These are phyloP conservation scores for Leptinotarsa defecta DNA, from an alignment of 1,140 invertebrate species.

Conservation along the genomic window DNA sequence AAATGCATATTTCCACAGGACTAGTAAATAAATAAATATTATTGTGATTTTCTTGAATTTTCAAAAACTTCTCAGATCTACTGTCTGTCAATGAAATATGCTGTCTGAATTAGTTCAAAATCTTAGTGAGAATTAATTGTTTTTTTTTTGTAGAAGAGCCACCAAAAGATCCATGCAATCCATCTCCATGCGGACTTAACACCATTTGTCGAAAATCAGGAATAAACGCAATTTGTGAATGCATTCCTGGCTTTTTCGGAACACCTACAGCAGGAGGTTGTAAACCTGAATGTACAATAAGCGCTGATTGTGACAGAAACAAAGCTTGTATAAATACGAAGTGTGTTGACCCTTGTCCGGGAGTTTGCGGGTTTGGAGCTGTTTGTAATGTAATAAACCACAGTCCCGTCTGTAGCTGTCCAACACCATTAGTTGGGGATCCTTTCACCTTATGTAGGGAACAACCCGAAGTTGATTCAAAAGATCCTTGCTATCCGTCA, in stretches of 20 bases:
- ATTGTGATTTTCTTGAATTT: no score
- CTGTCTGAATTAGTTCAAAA: no score
- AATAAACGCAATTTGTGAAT: conserved; percentile 71
- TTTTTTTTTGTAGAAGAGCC: conserved; percentile 43
- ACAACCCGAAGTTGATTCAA: conserved; percentile 55
- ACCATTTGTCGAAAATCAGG: conserved; percentile 68
- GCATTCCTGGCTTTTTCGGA: conserved; percentile 69
- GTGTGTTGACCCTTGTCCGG: conserved; percentile 76
- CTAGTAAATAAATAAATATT: no score
- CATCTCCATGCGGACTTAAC: conserved; percentile 76
- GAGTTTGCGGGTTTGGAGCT: conserved; percentile 71
- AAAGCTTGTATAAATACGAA: conserved; percentile 74
- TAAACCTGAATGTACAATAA: conserved; percentile 75
- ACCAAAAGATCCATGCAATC: conserved; percentile 66
- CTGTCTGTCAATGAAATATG: no score
- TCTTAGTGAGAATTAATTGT: background rate
- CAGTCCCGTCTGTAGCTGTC: conserved; percentile 79
- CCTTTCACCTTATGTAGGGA: conserved; percentile 72
- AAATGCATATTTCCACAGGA: no score
- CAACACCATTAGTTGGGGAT: conserved; percentile 71
- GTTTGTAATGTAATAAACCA: conserved; percentile 76
- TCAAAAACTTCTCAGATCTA: no score
- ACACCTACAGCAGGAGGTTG: conserved; percentile 64
- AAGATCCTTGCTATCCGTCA: conserved; percentile 78
- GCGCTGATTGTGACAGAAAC: conserved; percentile 73